A percentile compares a stretch with the other conserved stretches of the same genome.
Evolutionary conservation across 2,113 vertebrate genomes (phyloP).

Genomic region (Oxyura jamaicensis): DNA sequence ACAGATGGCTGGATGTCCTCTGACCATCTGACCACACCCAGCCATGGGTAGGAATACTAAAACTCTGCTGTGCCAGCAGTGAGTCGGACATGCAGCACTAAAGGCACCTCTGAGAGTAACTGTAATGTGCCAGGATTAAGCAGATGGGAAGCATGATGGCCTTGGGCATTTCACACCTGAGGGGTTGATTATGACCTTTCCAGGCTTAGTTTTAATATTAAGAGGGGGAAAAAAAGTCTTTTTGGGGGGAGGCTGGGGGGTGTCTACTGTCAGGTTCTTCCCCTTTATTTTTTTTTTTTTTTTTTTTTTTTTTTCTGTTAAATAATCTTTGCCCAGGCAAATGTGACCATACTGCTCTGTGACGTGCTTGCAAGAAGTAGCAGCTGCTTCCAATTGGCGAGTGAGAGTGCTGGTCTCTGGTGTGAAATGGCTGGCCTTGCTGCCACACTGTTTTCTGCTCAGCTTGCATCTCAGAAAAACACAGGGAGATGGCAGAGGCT

Average conservation of each 20-base stretch:
- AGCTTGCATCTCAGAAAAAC: constrained; percentile 8
- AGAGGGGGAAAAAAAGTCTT: background rate
- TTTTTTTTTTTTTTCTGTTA: background rate
- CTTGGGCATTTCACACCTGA: background rate
- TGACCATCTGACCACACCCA: background rate
- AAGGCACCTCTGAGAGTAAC: background rate
- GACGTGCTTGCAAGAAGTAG: background rate
- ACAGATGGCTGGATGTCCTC: background rate
- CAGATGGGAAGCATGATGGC: background rate
- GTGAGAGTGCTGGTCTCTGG: rapidly evolving
- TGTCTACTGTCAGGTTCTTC: background rate
- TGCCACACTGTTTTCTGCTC: background rate
- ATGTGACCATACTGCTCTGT: background rate
- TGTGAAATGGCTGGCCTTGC: background rate
- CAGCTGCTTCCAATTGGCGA: background rate
- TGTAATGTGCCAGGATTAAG: background rate
- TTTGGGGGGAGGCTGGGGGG: no score
- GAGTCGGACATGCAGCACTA: background rate
- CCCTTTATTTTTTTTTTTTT: background rate
- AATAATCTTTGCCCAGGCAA: background rate
- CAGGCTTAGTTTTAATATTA: background rate
- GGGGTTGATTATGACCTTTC: background rate
- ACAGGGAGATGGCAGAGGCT: background rate
- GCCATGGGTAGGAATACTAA: background rate
- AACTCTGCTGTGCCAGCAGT: background rate